phyloP scores from a whole-genome alignment of 1,140 invertebrate species.

The Melanaphis sacchari region DNA sequence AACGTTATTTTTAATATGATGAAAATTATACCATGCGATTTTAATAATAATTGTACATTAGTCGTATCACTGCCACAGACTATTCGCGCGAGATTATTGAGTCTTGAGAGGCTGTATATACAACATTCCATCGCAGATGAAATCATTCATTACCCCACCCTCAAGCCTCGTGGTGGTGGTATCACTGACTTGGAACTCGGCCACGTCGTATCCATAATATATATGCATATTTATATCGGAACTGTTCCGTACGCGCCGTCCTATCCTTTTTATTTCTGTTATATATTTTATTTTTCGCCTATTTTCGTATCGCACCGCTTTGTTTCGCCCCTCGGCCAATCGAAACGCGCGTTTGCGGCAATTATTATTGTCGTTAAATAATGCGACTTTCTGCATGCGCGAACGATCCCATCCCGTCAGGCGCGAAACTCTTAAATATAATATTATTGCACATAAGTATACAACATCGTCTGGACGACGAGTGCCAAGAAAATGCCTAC shows the following conservation, averaged over 20 bases:
- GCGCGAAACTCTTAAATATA: not conserved
- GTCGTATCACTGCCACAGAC: not conserved
- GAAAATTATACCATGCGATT: not conserved
- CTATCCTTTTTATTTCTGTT: not conserved
- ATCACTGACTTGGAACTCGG: conserved; percentile 44
- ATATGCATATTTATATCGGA: not conserved
- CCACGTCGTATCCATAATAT: conserved; percentile 2
- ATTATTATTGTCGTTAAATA: conserved; percentile 43
- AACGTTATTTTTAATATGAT: not conserved
- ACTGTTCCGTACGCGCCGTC: not conserved
- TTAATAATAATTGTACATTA: not conserved
- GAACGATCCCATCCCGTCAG: not conserved
- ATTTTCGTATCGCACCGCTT: not conserved
- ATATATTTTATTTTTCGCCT: conserved; percentile 44
- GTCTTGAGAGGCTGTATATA: not conserved
- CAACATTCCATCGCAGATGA: conserved; percentile 46
- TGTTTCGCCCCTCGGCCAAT: not conserved
- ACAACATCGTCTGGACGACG: not conserved
- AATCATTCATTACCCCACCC: conserved; percentile 7
- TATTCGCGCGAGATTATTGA: not conserved
- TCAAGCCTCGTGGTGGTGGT: not conserved
- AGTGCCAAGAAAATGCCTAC: conserved; percentile 35
- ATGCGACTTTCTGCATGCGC: not conserved
- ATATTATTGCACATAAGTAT: not conserved
- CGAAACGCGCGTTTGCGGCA: not conserved